A percentile compares a stretch with the other conserved stretches of the same genome.
phyloP scores from a whole-genome alignment of 2,888 invertebrate species.

The Itoplectis maculator region DNA sequence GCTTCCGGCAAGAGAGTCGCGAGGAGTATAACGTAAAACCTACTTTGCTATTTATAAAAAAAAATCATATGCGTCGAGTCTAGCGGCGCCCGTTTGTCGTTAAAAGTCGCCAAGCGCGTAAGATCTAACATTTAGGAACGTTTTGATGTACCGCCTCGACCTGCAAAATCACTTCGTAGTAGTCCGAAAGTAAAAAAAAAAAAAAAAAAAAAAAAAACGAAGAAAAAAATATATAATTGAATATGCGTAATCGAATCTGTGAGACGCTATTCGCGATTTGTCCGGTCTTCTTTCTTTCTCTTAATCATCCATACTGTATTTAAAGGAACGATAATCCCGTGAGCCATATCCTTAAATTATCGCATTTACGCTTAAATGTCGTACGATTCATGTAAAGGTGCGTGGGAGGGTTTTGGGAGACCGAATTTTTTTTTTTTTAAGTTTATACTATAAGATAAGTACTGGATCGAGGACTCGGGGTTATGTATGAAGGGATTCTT shows the following conservation, averaged over 20 bases:
- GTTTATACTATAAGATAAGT: conserved; percentile 76
- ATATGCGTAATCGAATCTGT: conserved; percentile 79
- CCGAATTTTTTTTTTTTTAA: conserved; percentile 59
- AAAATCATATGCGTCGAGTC: conserved; percentile 33
- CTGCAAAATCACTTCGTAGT: conserved; percentile 40
- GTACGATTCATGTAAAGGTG: conserved; percentile 79
- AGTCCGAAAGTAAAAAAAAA: conserved; percentile 48
- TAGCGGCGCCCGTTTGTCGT: conserved; percentile 6
- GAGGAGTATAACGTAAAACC: conserved; percentile 13
- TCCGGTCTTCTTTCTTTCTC: conserved; percentile 72
- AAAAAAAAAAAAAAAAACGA: conserved; percentile 1
- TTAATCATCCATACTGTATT: conserved; percentile 70
- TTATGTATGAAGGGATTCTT: conserved; percentile 77
- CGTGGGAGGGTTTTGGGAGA: conserved; percentile 70
- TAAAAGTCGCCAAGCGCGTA: conserved; percentile 28
- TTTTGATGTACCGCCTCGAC: conserved; percentile 44
- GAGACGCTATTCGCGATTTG: conserved; percentile 75
- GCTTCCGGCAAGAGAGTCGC: conserved; percentile 27
- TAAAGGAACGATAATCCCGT: conserved; percentile 80
- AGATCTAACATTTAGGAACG: conserved; percentile 23
- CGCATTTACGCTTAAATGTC: conserved; percentile 79
- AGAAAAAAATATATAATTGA: conserved; percentile 26
- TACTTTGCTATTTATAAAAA: conserved; percentile 36
- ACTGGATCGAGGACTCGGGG: conserved; percentile 77
- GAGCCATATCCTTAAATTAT: conserved; percentile 81